These are phyloP conservation scores for Isotomurus palustris DNA, from an alignment of 2,888 invertebrate species.

Conservation along the genomic window DNA sequence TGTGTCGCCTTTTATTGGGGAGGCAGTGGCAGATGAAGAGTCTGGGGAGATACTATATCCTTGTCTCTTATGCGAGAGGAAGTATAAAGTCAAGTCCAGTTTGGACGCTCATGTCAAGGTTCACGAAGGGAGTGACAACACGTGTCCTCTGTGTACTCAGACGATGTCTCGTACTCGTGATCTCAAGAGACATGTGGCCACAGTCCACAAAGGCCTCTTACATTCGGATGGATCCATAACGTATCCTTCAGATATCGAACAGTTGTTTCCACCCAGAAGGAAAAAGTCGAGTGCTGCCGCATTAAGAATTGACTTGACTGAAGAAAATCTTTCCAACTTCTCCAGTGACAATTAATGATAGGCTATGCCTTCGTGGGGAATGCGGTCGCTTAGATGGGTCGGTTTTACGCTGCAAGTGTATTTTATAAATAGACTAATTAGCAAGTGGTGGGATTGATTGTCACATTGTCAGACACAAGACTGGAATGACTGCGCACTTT, in stretches of 20 bases:
- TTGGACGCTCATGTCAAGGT: slow-evolving; percentile 42
- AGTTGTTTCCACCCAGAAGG: neutral
- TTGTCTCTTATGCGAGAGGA: slow-evolving; percentile 36
- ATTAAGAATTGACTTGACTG: neutral
- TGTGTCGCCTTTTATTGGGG: neutral
- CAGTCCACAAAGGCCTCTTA: slow-evolving; percentile 33
- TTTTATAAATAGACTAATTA: no score
- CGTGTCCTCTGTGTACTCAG: slow-evolving; percentile 39
- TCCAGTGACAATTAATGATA: no score
- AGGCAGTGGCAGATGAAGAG: neutral
- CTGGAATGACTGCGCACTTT: no score
- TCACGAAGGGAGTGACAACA: slow-evolving; percentile 39
- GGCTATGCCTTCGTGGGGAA: no score
- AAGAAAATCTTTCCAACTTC: neutral
- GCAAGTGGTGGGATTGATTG: no score
- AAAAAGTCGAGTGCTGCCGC: no score
- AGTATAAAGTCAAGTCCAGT: slow-evolving; percentile 38
- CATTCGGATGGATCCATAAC: slow-evolving; percentile 3
- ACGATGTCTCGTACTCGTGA: slow-evolving; percentile 43
- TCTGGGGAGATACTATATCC: slow-evolving; percentile 7
- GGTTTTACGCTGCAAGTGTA: no score
- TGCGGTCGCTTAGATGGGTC: no score
- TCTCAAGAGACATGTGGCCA: slow-evolving; percentile 42
- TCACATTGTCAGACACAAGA: no score
- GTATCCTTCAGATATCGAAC: slow-evolving; percentile 1